Base-by-base conservation (phyloP, 2,888 invertebrate species). In the Papilio elwesi region DNA sequence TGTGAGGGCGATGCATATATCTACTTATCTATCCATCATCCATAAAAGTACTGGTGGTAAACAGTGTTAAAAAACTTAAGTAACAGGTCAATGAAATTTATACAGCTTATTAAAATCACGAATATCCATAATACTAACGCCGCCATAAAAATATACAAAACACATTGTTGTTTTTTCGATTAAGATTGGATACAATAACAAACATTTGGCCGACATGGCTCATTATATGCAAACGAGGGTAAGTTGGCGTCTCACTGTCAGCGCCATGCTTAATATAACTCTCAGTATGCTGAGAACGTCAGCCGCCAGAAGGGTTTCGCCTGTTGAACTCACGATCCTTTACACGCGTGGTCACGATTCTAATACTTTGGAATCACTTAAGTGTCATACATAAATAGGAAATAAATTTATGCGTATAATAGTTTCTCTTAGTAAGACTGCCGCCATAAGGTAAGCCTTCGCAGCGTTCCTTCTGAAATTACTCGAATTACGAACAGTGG, bases 121-220 rank as follows among this genome's bases (percentile, higher is more conserved):
- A 57, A 57, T 43, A 26, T 55, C 55, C 16, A 2, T 16, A 15
- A n/a, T 64, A 16, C 36, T 38, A 36, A 66, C 11, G n/a, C 15
- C 36, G 36, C 68, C 63, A 64, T 64, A 68, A 71, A 67, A 43
- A 62, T 72, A 64, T 64, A 64, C 64, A 64, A 63, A 55, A 16
- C n/a, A 53, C 71, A 71, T 71, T 71, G 67, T 72, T 66, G 59
- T 71, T 71, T n/a, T 59, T 72, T 53, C 59, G 52, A 64, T 55
- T 68, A 68, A 55, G 47, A 66, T 43, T 53, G 47, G 55, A 55
- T 55, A 68, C 55, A 68, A 67, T 67, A 72, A 72, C 53, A 63
- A 68, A 38, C 70, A 49, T 72, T 72, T 72, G 68, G 67, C 63
- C 43, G 55, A 36, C 26, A 38, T 11, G 10, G 10, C 15, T 63